phyloP scores from a whole-genome alignment of 2,797 vertebrate genomes.

The Cercopithecus hamlyni region DNA sequence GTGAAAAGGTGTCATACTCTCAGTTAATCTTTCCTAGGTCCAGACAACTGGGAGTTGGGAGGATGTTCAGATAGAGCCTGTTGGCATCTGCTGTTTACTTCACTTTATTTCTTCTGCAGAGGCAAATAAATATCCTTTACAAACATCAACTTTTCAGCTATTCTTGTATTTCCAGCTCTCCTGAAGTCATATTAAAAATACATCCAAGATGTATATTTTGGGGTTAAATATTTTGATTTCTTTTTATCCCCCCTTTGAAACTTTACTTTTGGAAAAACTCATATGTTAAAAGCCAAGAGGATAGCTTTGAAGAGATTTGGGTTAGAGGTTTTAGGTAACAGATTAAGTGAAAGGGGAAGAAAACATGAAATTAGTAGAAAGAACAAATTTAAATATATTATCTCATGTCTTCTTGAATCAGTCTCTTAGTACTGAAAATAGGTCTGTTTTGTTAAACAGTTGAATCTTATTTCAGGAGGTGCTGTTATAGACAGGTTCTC shows the following conservation, averaged over 20 bases:
- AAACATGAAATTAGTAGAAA: background rate
- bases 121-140: background rate
- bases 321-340: background rate
- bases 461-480: background rate
- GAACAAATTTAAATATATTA: background rate
- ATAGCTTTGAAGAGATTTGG: background rate
- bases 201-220: background rate
- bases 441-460: background rate
- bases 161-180: background rate
- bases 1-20: background rate
- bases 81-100: background rate
- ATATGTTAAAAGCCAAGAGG: background rate
- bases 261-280: background rate
- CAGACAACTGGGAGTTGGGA: no score
- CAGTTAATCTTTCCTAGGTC: background rate
- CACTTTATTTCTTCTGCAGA: background rate
- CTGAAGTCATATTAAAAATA: background rate
- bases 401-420: background rate
- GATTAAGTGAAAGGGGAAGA: background rate
- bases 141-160: background rate
- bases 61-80: background rate
- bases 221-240: background rate
- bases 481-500: background rate
- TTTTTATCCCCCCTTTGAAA: background rate
- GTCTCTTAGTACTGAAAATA: background rate